Base-by-base conservation (phyloP, 1,140 invertebrate species). In the Cydia splendana region DNA sequence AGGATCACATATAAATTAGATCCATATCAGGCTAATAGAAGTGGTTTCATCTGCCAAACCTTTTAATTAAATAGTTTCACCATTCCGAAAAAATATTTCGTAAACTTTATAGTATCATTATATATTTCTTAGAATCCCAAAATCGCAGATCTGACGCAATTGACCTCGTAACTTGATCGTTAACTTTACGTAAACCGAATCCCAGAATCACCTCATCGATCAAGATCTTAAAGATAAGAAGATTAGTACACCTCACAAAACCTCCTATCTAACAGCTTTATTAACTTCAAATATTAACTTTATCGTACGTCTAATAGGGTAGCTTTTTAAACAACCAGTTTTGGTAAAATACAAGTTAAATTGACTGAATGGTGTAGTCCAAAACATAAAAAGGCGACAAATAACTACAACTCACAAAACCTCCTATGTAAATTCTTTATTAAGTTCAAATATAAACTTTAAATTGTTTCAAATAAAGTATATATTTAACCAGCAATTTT, bases 221-320 rank as follows among this genome's bases (percentile, higher is more conserved):
- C 34, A 62, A 71, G 67, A 71, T 71, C 15, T 34, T 18, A 10
- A 71, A 71, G 67, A 71, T 71, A 71, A 71, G 65, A 34, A 69
- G 6, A 28, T 48, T 48, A 12, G 6, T 45, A 71, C 13, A 69
- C 20, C 6, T 62, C 4, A 62, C 20, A 10, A 62, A 62, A 62
- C 7, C 1, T 62, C 57, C 20, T 62, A 24, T 62, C 18, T 18
- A 7, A 62, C 0, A 12, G 7, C 57, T 3, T 12, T 62, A 24
- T 24, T 3, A 10, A 24, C 18, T 10, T 62, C 10, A 12, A 24
- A 20, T 62, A 9, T 62, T 0, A 62, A 20, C 57, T 24, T 24
- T 24, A 12, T 10, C 12, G 24, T 24, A 4, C 3, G 15, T 15
- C 3, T 48, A 24, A 62, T 62, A 62, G 24, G 20, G 20, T 62